These are phyloP conservation scores for Barbus barbus DNA, from an alignment of 2,113 vertebrate genomes.

Conservation along the genomic window DNA sequence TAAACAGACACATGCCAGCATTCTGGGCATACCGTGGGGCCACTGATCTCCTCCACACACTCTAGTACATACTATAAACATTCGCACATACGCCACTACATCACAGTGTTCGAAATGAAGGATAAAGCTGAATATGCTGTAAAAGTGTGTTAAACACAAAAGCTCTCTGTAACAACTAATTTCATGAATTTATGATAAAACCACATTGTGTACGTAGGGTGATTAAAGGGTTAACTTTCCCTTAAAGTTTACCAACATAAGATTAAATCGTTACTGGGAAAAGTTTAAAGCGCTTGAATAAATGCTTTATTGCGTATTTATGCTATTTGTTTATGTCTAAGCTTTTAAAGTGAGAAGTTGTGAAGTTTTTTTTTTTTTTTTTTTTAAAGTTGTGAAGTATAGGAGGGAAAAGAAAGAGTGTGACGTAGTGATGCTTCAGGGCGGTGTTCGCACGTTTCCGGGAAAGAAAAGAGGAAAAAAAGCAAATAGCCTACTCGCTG, in stretches of 20 bases:
- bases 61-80: conserved; percentile 10
- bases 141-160: neutral
- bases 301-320: neutral
- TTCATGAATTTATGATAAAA: neutral
- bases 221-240: neutral
- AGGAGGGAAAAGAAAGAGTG: conserved; percentile 38
- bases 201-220: neutral
- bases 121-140: neutral
- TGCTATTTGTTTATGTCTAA: neutral
- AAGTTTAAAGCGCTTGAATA: neutral
- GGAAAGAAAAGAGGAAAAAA: conserved; percentile 20
- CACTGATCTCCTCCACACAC: conserved; percentile 50
- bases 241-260: neutral
- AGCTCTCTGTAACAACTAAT: neutral
- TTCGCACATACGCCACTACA: neutral
- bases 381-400: conserved; percentile 22
- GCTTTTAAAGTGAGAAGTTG: neutral
- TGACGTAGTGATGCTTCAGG: conserved; percentile 75
- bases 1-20: conserved; percentile 63
- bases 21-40: conserved; percentile 71
- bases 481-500: conserved; percentile 64
- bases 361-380: no score
- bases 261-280: neutral
- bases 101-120: conserved; percentile 19
- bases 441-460: conserved; percentile 75